Percentiles rank a stretch among this genome's conserved stretches.
Evolutionary conservation across 2,113 vertebrate species (phyloP).

Genomic region (Aphyosemion australe): DNA sequence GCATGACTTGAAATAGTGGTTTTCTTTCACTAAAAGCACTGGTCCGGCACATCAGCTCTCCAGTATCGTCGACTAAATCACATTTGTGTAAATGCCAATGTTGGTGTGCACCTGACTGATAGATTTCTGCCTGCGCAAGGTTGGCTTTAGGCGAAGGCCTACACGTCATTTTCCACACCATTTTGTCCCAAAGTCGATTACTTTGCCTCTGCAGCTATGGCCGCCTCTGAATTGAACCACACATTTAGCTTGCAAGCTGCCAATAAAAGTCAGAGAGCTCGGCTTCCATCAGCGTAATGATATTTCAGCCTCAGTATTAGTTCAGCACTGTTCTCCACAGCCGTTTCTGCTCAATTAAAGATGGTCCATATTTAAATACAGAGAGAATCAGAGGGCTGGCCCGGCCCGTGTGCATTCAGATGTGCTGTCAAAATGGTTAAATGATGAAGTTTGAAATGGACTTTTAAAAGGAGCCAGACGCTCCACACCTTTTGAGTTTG

Average conservation of each 20-base stretch:
- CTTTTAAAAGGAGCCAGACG: conserved; percentile 48
- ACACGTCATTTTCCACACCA: conserved; percentile 70
- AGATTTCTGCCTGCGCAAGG: conserved; percentile 48
- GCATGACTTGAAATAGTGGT: conserved; percentile 34
- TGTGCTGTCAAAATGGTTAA: conserved; percentile 48
- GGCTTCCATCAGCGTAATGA: conserved; percentile 66
- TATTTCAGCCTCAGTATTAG: conserved; percentile 69
- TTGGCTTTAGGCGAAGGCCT: conserved; percentile 56
- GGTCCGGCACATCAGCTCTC: conserved; percentile 51
- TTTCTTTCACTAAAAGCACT: conserved; percentile 47
- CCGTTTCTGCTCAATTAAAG: conserved; percentile 75
- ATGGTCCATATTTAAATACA: conserved; percentile 69
- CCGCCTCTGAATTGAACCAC: conserved; percentile 61
- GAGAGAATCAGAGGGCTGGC: conserved; percentile 35
- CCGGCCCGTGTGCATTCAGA: conserved; percentile 66
- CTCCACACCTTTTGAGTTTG: conserved; percentile 58
- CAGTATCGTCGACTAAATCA: conserved; percentile 56
- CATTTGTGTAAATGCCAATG: conserved; percentile 71
- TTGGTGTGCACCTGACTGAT: conserved; percentile 65
- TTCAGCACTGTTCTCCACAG: conserved; percentile 69
- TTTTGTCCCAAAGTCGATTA: conserved; percentile 74
- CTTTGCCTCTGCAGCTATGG: conserved; percentile 54
- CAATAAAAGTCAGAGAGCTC: conserved; percentile 67
- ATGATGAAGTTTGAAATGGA: conserved; percentile 69
- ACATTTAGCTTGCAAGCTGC: conserved; percentile 67